phyloP scores from a whole-genome alignment of 2,113 vertebrate species.

The Neoarius graeffei region DNA sequence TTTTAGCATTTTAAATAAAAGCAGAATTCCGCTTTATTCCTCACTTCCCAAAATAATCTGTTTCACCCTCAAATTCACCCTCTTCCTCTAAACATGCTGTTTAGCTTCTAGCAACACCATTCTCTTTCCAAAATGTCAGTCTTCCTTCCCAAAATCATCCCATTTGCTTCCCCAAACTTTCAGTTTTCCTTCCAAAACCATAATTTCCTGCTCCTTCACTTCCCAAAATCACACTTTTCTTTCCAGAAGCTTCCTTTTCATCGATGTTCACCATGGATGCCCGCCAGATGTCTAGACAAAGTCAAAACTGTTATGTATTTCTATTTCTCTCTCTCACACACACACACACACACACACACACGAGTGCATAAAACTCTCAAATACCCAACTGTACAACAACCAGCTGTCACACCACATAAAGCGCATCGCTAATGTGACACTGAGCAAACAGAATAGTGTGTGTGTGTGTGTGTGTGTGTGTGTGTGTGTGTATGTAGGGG shows the following conservation, averaged over 20 bases:
- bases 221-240: background rate
- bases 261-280: too few relatives aligned
- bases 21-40: background rate
- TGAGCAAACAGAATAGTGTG: slow-evolving; percentile 14
- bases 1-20: background rate
- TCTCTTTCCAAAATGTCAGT: background rate
- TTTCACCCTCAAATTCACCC: background rate
- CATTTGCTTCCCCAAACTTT: background rate
- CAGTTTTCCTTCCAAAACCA: background rate
- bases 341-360: slow-evolving; percentile 28
- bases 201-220: background rate
- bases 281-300: background rate
- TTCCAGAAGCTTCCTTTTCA: background rate
- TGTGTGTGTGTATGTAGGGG: slow-evolving; percentile 49
- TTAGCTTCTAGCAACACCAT: background rate
- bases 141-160: background rate
- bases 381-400: background rate
- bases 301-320: background rate
- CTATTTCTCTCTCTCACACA: background rate
- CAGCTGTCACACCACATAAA: slow-evolving; percentile 13
- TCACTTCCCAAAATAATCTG: background rate
- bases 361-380: background rate
- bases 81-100: background rate
- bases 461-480: slow-evolving; percentile 41
- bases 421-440: background rate